These are phyloP conservation scores for Lydus trimaculatus DNA, from an alignment of 2,888 invertebrate genomes.

Conservation along the genomic window DNA sequence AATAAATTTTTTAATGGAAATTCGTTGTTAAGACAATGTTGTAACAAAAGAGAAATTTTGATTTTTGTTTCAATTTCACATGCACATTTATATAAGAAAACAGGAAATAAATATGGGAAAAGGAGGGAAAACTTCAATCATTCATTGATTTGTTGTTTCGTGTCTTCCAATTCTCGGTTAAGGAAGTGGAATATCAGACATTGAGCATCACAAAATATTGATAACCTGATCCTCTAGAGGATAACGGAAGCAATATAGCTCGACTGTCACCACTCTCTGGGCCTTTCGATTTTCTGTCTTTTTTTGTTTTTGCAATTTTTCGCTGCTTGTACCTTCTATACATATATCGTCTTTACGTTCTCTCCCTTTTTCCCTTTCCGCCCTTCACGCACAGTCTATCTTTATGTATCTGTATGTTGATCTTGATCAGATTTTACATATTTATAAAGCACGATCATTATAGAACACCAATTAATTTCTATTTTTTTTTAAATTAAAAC, in stretches of 20 bases:
- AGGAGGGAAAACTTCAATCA: constrained; percentile 24
- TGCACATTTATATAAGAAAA: neutral
- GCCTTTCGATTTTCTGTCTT: neutral
- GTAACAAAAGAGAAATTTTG: constrained; percentile 10
- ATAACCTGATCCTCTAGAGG: constrained; percentile 49
- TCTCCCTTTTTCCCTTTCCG: neutral
- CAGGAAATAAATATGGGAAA: constrained; percentile 12
- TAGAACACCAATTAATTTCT: neutral
- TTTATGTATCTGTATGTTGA: too few relatives aligned
- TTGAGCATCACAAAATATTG: constrained; percentile 48
- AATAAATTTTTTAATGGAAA: constrained; percentile 12
- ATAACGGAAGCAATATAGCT: constrained; percentile 50
- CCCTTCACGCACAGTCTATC: neutral
- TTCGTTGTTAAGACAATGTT: constrained; percentile 3
- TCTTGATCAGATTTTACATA: constrained; percentile 1
- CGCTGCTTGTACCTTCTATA: neutral
- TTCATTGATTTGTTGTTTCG: constrained; percentile 42
- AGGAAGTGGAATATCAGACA: constrained; percentile 47
- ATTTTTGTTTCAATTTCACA: neutral
- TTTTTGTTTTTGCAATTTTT: neutral
- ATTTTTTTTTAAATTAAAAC: neutral
- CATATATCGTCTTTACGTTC: too few relatives aligned
- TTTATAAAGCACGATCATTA: constrained; percentile 2
- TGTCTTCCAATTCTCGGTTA: constrained; percentile 38
- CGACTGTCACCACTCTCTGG: constrained; percentile 41